Base-by-base conservation (phyloP, 64 coral and sea anemone genomes). In the Cladopsammia gracilis region DNA sequence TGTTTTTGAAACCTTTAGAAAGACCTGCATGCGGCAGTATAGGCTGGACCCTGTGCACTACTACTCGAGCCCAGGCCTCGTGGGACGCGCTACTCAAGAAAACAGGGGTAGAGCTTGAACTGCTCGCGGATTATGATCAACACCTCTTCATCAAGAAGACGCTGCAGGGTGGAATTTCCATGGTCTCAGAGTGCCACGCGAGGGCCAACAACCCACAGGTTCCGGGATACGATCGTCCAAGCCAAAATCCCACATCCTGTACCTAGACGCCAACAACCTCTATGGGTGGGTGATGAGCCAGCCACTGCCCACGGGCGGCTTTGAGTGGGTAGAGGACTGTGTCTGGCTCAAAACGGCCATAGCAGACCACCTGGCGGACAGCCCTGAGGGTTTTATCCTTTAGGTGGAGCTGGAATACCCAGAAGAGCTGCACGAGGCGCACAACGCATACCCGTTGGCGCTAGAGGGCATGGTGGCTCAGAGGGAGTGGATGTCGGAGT, bases 51-150 rank as follows among this genome's bases (percentile, higher is more conserved):
- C 88, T 7, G 64, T 7, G 7, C 25, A 88, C 54, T 73, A 43
- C 68, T 88, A 56, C 69, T 76, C 85, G 34, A 34, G 34, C 15
- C 88, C 88, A 9, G 88, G 88, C 7, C 50, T 77, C 88, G 59
- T 90, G 73, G 88, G 19, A 50, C 23, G 73, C 88, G 0, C 20
- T 50, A 2, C 75, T 79, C 9, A 90, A 90, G 57, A 73, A 14
- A 67, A 75, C 86, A 34, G 34, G 10, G 86, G 1, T 73, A 24
- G 20, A 74, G 73, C 68, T 60, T 14, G 53, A 79, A 62, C 73
- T 62, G 9, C 16, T 60, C 51, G 46, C 25, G 48, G 86, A 71
- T 77, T 20, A 47, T 6, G 76, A 90, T n/a, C 58, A 79, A 74
- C 66, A 79, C 25, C 45, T 79, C 19, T 68, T 90, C 48, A 46